Percentiles rank a stretch among this genome's conserved stretches.
Conservation (phyloP, 2,888 invertebrate genomes). For the Ophioninae sp. region DNA sequence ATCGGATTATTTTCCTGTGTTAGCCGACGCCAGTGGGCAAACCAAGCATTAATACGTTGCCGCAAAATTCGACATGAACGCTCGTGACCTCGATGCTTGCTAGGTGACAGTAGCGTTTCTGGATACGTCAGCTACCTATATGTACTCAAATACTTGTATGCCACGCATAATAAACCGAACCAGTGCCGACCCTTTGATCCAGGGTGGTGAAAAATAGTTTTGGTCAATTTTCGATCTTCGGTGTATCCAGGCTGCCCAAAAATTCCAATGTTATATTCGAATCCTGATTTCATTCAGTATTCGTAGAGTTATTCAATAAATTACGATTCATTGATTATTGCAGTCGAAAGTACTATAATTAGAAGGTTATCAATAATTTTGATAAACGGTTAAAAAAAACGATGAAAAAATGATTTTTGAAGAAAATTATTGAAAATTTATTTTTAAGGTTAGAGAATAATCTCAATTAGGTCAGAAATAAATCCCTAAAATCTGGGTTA, state of each 20-base stretch:
- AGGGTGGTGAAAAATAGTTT: slow-evolving; percentile 19
- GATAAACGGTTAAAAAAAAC: too few relatives aligned
- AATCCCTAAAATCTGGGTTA: too few relatives aligned
- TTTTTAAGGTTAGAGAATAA: too few relatives aligned
- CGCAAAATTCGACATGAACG: slow-evolving; percentile 53
- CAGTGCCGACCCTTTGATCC: slow-evolving; percentile 22
- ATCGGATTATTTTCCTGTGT: slow-evolving; percentile 70
- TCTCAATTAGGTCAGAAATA: too few relatives aligned
- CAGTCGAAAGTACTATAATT: background rate
- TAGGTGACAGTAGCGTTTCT: slow-evolving; percentile 62
- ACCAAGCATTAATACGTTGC: slow-evolving; percentile 56
- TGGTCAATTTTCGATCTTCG: slow-evolving; percentile 5
- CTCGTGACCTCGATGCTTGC: slow-evolving; percentile 5
- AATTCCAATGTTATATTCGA: background rate
- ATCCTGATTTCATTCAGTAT: background rate
- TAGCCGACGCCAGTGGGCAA: slow-evolving; percentile 42
- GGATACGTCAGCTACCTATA: slow-evolving; percentile 11
- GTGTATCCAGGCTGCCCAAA: background rate
- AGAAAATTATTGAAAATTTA: too few relatives aligned
- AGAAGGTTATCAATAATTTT: background rate
- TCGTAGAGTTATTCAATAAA: background rate
- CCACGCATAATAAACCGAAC: slow-evolving; percentile 65
- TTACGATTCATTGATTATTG: background rate
- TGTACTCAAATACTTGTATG: background rate
- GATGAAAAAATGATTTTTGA: too few relatives aligned